Evolutionary conservation across 1,140 invertebrate genomes (phyloP).

Genomic region (Diplogasteroides magnus): DNA sequence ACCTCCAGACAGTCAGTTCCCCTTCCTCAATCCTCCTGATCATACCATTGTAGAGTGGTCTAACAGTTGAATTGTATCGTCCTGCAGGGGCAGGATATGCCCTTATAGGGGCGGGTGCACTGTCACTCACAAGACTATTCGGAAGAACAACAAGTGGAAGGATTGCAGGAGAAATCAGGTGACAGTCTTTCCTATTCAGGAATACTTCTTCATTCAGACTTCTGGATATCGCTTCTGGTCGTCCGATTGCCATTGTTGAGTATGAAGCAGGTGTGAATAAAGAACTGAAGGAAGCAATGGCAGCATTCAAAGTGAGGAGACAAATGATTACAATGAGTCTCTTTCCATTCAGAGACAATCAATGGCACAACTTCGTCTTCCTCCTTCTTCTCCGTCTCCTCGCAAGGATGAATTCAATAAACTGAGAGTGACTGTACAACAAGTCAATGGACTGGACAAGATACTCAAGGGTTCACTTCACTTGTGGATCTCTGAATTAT

Average conservation of each 20-base stretch:
- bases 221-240: not conserved
- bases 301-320: not conserved
- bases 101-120: slow-evolving; percentile 16
- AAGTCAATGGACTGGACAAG: slow-evolving; percentile 5
- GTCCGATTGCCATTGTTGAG: not conserved
- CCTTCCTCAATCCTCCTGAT: not conserved
- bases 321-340: no score
- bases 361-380: slow-evolving; percentile 15
- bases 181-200: not conserved
- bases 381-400: not conserved
- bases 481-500: not conserved
- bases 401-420: not conserved
- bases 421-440: not conserved
- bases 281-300: slow-evolving; percentile 8
- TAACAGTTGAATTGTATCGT: slow-evolving; percentile 40
- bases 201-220: not conserved
- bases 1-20: slow-evolving; percentile 43
- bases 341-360: slow-evolving; percentile 25
- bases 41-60: slow-evolving; percentile 35
- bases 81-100: slow-evolving; percentile 26
- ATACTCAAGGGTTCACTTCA: not conserved
- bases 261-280: slow-evolving; percentile 9
- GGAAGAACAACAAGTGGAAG: not conserved
- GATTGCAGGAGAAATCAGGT: not conserved
- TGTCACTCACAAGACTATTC: slow-evolving; percentile 17